Percentiles rank a stretch among this genome's conserved stretches.
phyloP scores from a whole-genome alignment of 2,888 invertebrate species.

The Osmoderma eremita region DNA sequence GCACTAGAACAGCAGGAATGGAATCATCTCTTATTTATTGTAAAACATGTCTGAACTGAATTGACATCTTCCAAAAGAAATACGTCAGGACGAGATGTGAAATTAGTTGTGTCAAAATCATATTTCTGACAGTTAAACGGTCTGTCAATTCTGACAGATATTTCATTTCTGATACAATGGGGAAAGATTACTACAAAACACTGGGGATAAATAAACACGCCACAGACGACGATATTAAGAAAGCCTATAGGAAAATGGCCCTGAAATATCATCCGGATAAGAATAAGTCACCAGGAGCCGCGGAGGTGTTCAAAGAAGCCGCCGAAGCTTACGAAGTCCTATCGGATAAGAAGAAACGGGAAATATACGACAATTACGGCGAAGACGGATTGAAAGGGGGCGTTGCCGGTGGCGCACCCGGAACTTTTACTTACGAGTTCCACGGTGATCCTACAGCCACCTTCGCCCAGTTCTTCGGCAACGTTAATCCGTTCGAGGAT shows the following conservation, averaged over 20 bases:
- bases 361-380: constrained; percentile 90
- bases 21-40: too few species aligned
- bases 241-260: constrained; percentile 93
- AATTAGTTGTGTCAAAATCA: constrained; percentile 7
- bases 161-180: constrained; percentile 70
- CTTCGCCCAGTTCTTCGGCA: constrained; percentile 96
- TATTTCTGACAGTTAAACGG: neutral
- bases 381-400: constrained; percentile 90
- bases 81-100: too few species aligned
- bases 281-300: constrained; percentile 91
- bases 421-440: constrained; percentile 82
- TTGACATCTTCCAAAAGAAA: too few species aligned
- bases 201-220: constrained; percentile 86
- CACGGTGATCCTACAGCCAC: constrained; percentile 95
- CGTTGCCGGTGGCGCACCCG: constrained; percentile 64
- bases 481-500: constrained; percentile 87
- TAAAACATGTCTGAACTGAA: too few species aligned
- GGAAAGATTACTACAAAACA: constrained; percentile 96
- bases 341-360: constrained; percentile 93
- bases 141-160: neutral
- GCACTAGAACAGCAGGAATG: too few species aligned
- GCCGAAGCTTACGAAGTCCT: constrained; percentile 98
- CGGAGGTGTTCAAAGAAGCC: constrained; percentile 93
- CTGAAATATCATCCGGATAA: constrained; percentile 98
- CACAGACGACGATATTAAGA: constrained; percentile 94